Evolutionary conservation across 2,113 vertebrate genomes (phyloP).

Genomic region (Lycocorax pyrrhopterus): DNA sequence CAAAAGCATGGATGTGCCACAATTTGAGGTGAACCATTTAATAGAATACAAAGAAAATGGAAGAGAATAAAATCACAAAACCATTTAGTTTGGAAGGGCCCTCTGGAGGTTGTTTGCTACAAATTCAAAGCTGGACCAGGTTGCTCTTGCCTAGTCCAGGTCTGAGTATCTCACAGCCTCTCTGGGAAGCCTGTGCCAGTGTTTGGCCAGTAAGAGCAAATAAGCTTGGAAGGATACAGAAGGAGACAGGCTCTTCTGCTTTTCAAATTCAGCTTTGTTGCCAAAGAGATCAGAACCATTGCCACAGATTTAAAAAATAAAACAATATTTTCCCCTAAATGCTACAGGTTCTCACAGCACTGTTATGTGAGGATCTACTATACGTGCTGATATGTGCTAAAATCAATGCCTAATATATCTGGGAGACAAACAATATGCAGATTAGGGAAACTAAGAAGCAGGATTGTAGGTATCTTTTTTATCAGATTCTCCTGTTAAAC

Average conservation of each 20-base stretch:
- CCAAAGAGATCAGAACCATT: neutral
- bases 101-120: neutral
- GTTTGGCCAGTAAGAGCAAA: neutral
- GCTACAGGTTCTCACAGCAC: neutral
- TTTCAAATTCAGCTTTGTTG: neutral
- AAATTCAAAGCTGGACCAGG: neutral
- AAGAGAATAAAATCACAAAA: neutral
- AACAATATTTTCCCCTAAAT: neutral
- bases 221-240: neutral
- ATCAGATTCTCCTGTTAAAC: neutral
- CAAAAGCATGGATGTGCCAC: neutral
- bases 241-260: neutral
- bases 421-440: neutral
- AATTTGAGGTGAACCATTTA: neutral
- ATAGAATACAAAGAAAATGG: neutral
- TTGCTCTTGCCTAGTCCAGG: neutral
- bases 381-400: neutral
- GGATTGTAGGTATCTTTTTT: neutral
- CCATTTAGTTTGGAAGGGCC: neutral
- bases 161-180: neutral
- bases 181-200: neutral
- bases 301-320: neutral
- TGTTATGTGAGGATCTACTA: neutral
- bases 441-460: neutral
- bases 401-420: neutral